These are phyloP conservation scores for Pipistrellus pipistrellus DNA, from an alignment of 2,797 vertebrate genomes.

Conservation along the genomic window DNA sequence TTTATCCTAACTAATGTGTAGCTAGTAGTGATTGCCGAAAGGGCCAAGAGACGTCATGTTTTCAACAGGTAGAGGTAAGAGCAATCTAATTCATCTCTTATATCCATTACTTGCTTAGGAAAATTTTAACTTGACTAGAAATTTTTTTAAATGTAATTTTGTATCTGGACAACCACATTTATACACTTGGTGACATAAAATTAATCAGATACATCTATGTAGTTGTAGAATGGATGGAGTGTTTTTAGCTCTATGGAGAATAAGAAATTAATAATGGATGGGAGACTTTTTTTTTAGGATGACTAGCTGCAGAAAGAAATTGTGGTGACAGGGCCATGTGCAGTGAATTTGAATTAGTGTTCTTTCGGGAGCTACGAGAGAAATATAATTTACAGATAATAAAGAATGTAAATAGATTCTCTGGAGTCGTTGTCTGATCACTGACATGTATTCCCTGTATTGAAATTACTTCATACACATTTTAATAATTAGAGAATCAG, in stretches of 20 bases:
- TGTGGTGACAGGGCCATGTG: conserved; percentile 72
- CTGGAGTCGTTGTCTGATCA: conserved; percentile 58
- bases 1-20: conserved; percentile 6
- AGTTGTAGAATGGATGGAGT: conserved; percentile 27
- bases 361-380: conserved; percentile 73
- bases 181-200: conserved; percentile 59
- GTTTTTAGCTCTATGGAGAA: conserved; percentile 48
- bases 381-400: conserved; percentile 81
- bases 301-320: conserved; percentile 72
- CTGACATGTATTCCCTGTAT: conserved; percentile 60
- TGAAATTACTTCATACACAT: conserved; percentile 58
- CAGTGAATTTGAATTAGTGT: conserved; percentile 79
- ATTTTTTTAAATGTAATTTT: conserved; percentile 50
- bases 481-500: conserved; percentile 54
- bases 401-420: conserved; percentile 81
- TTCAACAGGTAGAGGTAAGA: background rate
- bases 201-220: conserved; percentile 55
- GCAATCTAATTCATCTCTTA: conserved; percentile 28
- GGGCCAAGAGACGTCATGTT: background rate
- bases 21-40: background rate
- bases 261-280: conserved; percentile 76
- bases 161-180: conserved; percentile 22
- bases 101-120: conserved; percentile 24
- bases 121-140: conserved; percentile 2
- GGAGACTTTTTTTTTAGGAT: conserved; percentile 63